Conservation (phyloP, 2,113 vertebrate genomes). For the Gasterosteus nipponicus region DNA sequence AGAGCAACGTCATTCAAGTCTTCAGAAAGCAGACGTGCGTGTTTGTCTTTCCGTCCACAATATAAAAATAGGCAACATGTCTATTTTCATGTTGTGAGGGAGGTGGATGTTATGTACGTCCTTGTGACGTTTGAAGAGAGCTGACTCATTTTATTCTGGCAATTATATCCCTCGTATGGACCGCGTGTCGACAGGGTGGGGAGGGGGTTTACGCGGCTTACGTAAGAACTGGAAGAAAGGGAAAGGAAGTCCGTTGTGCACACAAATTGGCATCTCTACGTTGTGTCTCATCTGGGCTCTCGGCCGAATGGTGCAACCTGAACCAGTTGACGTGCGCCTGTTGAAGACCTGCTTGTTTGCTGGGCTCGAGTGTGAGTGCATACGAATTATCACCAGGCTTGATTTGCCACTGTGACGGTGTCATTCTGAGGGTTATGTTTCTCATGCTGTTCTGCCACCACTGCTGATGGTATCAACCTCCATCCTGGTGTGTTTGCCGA, state of each 20-base stretch:
- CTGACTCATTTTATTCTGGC: constrained; percentile 75
- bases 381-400: constrained; percentile 61
- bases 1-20: constrained; percentile 9
- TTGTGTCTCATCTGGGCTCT: constrained; percentile 28
- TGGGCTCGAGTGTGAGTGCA: constrained; percentile 55
- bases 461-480: constrained; percentile 60
- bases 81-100: constrained; percentile 73
- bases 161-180: constrained; percentile 73
- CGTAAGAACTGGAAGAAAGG: constrained; percentile 34
- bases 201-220: constrained; percentile 43
- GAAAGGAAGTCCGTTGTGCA: neutral
- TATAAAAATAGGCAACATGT: constrained; percentile 48
- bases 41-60: constrained; percentile 49
- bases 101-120: constrained; percentile 67
- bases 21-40: constrained; percentile 12
- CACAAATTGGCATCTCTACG: constrained; percentile 21
- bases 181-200: constrained; percentile 47
- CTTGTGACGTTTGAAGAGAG: constrained; percentile 69
- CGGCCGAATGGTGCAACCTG: constrained; percentile 48
- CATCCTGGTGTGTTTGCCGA: constrained; percentile 47
- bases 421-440: constrained; percentile 60
- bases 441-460: constrained; percentile 49
- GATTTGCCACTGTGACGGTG: constrained; percentile 58
- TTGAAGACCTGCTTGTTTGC: constrained; percentile 52
- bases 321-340: constrained; percentile 60